These are phyloP conservation scores for Stenurella melanura DNA, from an alignment of 2,888 invertebrate genomes.

Conservation along the genomic window DNA sequence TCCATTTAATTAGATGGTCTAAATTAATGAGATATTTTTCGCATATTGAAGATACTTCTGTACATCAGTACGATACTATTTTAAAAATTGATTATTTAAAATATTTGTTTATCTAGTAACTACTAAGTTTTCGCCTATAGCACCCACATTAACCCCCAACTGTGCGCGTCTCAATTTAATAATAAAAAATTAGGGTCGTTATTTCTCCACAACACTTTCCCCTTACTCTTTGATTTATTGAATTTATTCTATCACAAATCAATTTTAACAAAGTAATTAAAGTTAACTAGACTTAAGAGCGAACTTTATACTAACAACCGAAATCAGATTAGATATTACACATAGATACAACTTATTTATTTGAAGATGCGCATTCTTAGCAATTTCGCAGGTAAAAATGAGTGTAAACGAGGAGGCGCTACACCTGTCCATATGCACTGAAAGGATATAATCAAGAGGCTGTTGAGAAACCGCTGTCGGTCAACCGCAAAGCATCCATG, in stretches of 20 bases:
- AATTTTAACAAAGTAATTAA: slow-evolving; percentile 38
- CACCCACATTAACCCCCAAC: background rate
- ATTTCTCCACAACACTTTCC: background rate
- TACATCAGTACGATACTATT: too few relatives aligned
- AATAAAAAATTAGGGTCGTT: slow-evolving; percentile 10
- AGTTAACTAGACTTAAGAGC: slow-evolving; percentile 30
- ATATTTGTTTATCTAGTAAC: too few relatives aligned
- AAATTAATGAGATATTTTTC: too few relatives aligned
- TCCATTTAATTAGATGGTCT: too few relatives aligned
- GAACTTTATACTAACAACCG: background rate
- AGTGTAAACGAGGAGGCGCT: slow-evolving; percentile 37
- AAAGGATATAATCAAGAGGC: slow-evolving; percentile 42
- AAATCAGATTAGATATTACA: slow-evolving; percentile 26
- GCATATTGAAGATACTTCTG: too few relatives aligned
- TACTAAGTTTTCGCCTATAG: too few relatives aligned
- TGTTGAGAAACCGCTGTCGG: slow-evolving; percentile 29
- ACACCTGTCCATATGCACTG: slow-evolving; percentile 42
- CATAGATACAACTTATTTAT: slow-evolving; percentile 40
- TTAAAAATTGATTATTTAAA: too few relatives aligned
- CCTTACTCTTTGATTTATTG: slow-evolving; percentile 23
- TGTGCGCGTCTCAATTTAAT: background rate
- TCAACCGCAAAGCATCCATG: slow-evolving; percentile 17
- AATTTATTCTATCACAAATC: slow-evolving; percentile 33
- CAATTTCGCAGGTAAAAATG: slow-evolving; percentile 44
- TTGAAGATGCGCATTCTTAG: slow-evolving; percentile 40